Base-by-base conservation (phyloP, 1,140 invertebrate genomes). In the Pseudomyrmex cubaensis region DNA sequence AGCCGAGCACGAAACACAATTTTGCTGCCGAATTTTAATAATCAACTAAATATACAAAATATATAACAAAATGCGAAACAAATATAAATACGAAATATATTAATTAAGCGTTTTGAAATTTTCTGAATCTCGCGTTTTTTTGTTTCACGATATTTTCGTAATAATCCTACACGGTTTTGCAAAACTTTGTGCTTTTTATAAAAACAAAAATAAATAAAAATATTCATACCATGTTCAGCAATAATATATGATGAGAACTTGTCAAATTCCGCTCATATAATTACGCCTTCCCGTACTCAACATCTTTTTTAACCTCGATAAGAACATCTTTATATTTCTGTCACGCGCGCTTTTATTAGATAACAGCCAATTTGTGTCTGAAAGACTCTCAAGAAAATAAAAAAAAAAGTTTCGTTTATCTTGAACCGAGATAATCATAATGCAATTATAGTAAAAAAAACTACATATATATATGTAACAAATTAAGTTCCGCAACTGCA, bases 241-340 rank as follows among this genome's bases (percentile, higher is more conserved):
- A 77, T 77, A 67, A 77, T 77, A 67, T 77, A 67, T 9, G 22
- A 76, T 20, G 10, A 77, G 12, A 77, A 77, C 56, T 67, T 67
- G 25, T 67, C 63, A 46, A 67, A 67, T n/a, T 66, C 3, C 63
- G 2, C n/a, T 54, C n/a, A 0, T 8, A 67, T 67, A 67, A 57
- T 67, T 67, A 3, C n/a, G 12, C 17, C 44, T 13, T 35, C n/a
- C 12, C 17, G 54, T 15, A 22, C 56, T 67, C 67, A 56, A 56
- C 13, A 35, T 56, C 25, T 48, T 77, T 56, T 44, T 17, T 77
- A 35, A 35, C 35, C 17, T 56, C n/a, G 59, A 7, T 25, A 50
- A 77, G 2, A 67, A 54, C 9, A 13, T 13, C 54, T 67, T 77
- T 13, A 77, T 67, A 67, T 0, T 77, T 67, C 17, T 56, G 13